Conservation (phyloP, 2,113 vertebrate genomes). For the Hyperoodon ampullatus region DNA sequence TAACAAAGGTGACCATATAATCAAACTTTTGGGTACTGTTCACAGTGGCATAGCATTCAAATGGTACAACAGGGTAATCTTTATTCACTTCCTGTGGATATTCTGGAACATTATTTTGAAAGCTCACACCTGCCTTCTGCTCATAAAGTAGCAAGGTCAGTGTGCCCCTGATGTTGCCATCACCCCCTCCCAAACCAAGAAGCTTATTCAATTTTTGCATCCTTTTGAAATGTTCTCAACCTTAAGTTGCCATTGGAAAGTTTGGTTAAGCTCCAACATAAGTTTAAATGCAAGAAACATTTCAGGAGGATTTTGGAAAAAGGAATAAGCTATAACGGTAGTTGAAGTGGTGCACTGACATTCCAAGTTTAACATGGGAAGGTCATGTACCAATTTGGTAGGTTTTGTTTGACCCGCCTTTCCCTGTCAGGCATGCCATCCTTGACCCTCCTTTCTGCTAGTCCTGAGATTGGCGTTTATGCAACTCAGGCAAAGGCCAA, state of each 20-base stretch:
- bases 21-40: neutral
- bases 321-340: neutral
- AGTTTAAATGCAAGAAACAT: slow-evolving; percentile 35
- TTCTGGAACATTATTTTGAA: neutral
- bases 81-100: neutral
- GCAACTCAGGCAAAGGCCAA: neutral
- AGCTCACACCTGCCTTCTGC: neutral
- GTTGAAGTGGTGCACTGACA: neutral
- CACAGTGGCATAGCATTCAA: neutral
- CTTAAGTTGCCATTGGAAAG: neutral
- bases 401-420: neutral
- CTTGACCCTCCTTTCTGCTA: neutral
- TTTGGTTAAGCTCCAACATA: neutral
- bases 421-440: neutral
- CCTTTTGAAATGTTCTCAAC: neutral
- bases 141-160: neutral
- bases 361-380: neutral
- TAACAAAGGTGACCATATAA: neutral
- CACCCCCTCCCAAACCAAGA: neutral
- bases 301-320: neutral
- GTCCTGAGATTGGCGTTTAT: neutral
- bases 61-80: neutral
- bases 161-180: neutral
- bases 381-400: neutral
- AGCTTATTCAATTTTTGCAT: neutral